Percentiles rank a stretch among this genome's conserved stretches.
phyloP scores from a whole-genome alignment of 2,113 vertebrate species.

The Sinocyclocheilus rhinocerous region DNA sequence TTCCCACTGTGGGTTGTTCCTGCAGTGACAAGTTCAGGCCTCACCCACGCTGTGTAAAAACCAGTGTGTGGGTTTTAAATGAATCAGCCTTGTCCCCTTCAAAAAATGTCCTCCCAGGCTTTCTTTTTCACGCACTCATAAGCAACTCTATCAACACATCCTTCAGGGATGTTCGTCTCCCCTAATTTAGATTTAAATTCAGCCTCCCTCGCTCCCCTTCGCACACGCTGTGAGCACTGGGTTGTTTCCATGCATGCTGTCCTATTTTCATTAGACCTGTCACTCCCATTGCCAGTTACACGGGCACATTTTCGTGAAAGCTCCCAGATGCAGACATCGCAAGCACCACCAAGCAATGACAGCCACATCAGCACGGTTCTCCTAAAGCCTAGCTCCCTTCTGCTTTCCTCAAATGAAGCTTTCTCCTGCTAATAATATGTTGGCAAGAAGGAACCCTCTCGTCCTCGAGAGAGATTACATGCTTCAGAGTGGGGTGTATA shows the following conservation, averaged over 20 bases:
- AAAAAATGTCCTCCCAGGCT: conserved; percentile 39
- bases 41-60: conserved; percentile 47
- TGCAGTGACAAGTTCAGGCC: conserved; percentile 53
- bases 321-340: conserved; percentile 47
- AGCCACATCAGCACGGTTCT: conserved; percentile 42
- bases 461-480: conserved; percentile 29
- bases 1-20: conserved; percentile 31
- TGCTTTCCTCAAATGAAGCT: conserved; percentile 43
- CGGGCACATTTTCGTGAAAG: conserved; percentile 40
- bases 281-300: conserved; percentile 47
- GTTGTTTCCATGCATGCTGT: conserved; percentile 45
- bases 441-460: conserved; percentile 33
- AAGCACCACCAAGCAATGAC: conserved; percentile 48
- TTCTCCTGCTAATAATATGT: conserved; percentile 40
- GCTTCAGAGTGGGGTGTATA: conserved; percentile 28
- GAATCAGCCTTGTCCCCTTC: conserved; percentile 51
- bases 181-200: conserved; percentile 50
- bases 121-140: conserved; percentile 26
- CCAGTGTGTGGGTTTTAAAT: conserved; percentile 47
- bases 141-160: conserved; percentile 44
- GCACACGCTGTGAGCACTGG: conserved; percentile 38
- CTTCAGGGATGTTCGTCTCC: conserved; percentile 31
- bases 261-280: conserved; percentile 52
- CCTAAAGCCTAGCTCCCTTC: conserved; percentile 40
- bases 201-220: conserved; percentile 18